Conservation (phyloP, 1,140 invertebrate species). For the Heliconius eleuchia region DNA sequence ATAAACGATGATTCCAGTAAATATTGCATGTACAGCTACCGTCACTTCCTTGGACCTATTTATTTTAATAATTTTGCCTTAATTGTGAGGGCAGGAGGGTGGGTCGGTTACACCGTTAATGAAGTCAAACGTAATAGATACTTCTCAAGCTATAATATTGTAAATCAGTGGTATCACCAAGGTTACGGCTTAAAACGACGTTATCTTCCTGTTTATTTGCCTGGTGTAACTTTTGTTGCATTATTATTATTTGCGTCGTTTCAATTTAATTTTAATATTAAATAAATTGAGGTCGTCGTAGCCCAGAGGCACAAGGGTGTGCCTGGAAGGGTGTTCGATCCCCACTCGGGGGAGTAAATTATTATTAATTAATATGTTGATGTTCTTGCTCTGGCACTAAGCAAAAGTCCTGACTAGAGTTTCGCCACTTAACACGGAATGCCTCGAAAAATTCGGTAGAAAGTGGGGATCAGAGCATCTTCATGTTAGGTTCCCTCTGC, state of each 20-base stretch:
- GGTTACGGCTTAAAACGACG: neutral
- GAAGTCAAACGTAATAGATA: constrained; percentile 78
- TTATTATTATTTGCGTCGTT: neutral
- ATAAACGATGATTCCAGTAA: constrained; percentile 62
- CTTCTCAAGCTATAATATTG: constrained; percentile 68
- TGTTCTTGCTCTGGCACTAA: too few species aligned
- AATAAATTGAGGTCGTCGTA: too few species aligned
- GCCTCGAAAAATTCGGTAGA: too few species aligned
- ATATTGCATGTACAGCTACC: constrained; percentile 67
- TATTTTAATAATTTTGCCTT: constrained; percentile 74
- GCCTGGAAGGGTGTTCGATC: too few species aligned
- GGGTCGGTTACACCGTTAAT: constrained; percentile 69
- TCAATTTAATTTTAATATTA: neutral
- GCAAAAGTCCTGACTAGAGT: too few species aligned
- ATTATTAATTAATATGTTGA: too few species aligned
- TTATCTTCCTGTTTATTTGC: neutral
- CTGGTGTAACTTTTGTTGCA: neutral
- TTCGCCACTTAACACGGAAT: too few species aligned
- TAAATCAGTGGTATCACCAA: constrained; percentile 5
- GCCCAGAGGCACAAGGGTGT: too few species aligned
- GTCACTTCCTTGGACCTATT: constrained; percentile 52
- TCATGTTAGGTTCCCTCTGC: too few species aligned
- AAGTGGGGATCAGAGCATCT: too few species aligned
- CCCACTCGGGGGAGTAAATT: too few species aligned
- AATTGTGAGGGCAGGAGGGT: constrained; percentile 64